phyloP scores from a whole-genome alignment of 2,113 vertebrate genomes.

The Lagopus leucura region DNA sequence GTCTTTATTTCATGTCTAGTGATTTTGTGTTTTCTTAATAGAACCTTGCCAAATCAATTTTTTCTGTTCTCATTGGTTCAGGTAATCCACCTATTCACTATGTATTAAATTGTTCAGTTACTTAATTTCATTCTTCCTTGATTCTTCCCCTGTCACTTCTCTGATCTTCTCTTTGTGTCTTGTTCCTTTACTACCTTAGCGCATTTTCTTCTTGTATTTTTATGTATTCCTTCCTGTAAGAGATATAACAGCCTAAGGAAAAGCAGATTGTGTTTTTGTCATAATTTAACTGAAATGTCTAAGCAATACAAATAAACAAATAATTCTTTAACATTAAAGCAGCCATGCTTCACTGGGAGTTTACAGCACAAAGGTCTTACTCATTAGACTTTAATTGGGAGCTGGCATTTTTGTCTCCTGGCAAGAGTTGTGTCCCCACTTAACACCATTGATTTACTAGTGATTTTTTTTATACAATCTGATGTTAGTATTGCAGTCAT shows the following conservation, averaged over 20 bases:
- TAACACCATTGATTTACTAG: constrained; percentile 77
- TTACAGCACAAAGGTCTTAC: not conserved
- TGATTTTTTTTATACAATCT: not conserved
- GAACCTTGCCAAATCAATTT: not conserved
- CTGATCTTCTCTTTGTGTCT: not conserved
- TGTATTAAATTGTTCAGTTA: not conserved
- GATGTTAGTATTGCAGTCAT: not conserved
- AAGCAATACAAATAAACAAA: not conserved
- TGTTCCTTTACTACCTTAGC: not conserved
- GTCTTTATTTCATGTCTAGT: not conserved
- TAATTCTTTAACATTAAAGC: not conserved
- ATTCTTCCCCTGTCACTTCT: not conserved
- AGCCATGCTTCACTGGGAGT: not conserved
- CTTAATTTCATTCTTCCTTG: not conserved
- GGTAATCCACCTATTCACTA: not conserved
- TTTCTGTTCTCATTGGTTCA: not conserved
- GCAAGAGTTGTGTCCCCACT: constrained; percentile 63
- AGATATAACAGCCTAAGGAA: not conserved
- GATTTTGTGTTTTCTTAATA: not conserved
- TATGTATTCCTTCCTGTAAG: not conserved
- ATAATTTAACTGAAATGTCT: not conserved
- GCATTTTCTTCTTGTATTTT: not conserved
- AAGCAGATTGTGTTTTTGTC: not conserved
- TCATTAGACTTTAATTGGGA: constrained; percentile 19
- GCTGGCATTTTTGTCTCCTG: not conserved